Percentiles rank a stretch among this genome's conserved stretches.
Evolutionary conservation across 2,888 invertebrate species (phyloP).

Genomic region (Acronicta aceris): DNA sequence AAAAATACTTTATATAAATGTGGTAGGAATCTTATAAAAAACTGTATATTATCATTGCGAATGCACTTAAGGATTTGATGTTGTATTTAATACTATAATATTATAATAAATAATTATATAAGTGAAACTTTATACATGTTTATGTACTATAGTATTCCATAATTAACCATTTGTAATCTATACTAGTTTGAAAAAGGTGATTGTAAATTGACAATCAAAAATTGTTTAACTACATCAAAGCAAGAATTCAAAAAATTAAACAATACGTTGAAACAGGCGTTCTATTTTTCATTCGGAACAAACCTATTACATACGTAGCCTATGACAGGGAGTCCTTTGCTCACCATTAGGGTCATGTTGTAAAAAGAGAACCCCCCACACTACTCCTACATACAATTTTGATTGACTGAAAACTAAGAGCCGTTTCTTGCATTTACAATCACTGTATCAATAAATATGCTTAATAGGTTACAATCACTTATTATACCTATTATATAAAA

Average conservation of each 20-base stretch:
- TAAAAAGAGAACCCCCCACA: too few species aligned
- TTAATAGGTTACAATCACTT: constrained; percentile 16
- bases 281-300: too few species aligned
- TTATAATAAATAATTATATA: constrained; percentile 32
- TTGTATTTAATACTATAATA: constrained; percentile 62
- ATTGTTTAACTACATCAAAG: too few species aligned
- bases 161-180: constrained; percentile 36
- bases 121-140: constrained; percentile 48
- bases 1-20: too few species aligned
- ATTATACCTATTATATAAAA: constrained; percentile 10
- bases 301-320: too few species aligned
- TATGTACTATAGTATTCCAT: constrained; percentile 37
- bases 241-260: too few species aligned
- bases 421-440: constrained; percentile 13
- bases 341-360: too few species aligned
- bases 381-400: too few species aligned
- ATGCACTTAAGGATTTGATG: constrained; percentile 83
- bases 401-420: too few species aligned
- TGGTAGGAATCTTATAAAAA: constrained; percentile 33
- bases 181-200: constrained; percentile 16
- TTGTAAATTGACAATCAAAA: constrained; percentile 12
- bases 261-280: too few species aligned
- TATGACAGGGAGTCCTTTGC: too few species aligned
- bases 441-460: constrained; percentile 19
- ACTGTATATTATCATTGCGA: constrained; percentile 65